Evolutionary conservation across 2,888 invertebrate genomes (phyloP), one percentile per base, ranked within the genome.

Genomic region (Mythimna impura): DNA sequence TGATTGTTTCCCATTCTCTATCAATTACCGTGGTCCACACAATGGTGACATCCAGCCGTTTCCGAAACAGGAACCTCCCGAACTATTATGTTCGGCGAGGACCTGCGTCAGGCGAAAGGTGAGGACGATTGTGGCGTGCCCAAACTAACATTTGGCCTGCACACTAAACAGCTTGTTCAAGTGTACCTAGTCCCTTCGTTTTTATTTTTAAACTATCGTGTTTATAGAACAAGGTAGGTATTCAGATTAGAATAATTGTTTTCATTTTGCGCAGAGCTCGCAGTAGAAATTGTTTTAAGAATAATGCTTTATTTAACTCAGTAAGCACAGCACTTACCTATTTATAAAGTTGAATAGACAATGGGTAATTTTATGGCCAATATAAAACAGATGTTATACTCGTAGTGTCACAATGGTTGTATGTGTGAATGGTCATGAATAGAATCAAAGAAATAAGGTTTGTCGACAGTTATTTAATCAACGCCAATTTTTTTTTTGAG

Each of bases 111-210:
- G 8, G 36, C 9, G 36, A 9, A 36, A 36, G 36, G 8, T 36
- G 36, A 36, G 36, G 9, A 36, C 9, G 9, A 36, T 36, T 36
- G 9, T 36, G 36, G 36, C 36, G 36, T 36, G 9, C 36, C 1
- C 9, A 36, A 12, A 50, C 12, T 50, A 3, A 36, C 36, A 36
- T 60, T 6, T 40, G 14, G 3, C 43, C 30, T 55, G 10, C n/a
- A 40, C 17, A 66, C 30, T 22, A n/a, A 67, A 34, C 14, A 22
- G 10, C 25, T 71, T 57, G 34, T 17, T 25, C 7, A 7, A 25
- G 34, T 55, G 55, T 70, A 57, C 70, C 8, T 57, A 47, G 8
- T 57, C 40, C 8, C 10, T 47, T 9, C 7, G 73, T 82, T 71
- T 75, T 77, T 73, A 12, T 57, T 67, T 72, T 62, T 58, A 1